A percentile compares a stretch with the other conserved stretches of the same genome.
phyloP scores from a whole-genome alignment of 2,113 vertebrate species.

The Harpagus bidentatus region DNA sequence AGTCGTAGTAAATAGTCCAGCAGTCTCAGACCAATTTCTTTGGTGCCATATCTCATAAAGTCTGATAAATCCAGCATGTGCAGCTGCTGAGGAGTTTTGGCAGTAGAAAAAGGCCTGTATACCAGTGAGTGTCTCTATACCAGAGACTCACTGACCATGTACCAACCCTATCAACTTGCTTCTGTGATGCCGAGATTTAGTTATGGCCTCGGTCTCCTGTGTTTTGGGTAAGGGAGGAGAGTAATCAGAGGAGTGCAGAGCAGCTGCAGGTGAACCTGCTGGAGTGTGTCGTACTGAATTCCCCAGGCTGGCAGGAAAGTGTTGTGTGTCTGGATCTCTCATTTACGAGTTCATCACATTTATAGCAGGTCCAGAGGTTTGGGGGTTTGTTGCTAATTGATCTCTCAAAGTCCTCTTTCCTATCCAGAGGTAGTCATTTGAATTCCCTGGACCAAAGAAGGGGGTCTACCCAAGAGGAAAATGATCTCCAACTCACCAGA shows the following conservation, averaged over 20 bases:
- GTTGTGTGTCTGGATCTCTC: background rate
- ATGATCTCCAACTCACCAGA: background rate
- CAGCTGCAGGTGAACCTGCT: background rate
- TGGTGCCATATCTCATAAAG: slow-evolving; percentile 43
- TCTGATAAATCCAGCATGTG: slow-evolving; percentile 36
- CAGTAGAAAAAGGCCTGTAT: background rate
- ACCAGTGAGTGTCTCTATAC: background rate
- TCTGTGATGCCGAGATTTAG: background rate
- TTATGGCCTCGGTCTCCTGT: background rate
- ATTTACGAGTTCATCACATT: background rate
- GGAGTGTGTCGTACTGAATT: background rate
- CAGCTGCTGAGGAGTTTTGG: slow-evolving; percentile 23
- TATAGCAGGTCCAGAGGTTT: background rate
- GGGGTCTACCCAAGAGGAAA: background rate
- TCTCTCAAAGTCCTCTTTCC: background rate
- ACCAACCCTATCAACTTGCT: background rate
- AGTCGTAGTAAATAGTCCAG: slow-evolving; percentile 28
- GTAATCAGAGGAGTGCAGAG: background rate
- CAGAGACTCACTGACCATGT: background rate
- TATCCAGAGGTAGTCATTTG: background rate
- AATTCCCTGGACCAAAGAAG: background rate
- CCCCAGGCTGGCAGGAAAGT: background rate
- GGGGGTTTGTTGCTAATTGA: background rate
- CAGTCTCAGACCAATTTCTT: slow-evolving; percentile 50
- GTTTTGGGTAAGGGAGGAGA: background rate